Conservation (phyloP, 2,113 vertebrate species). For the Larimichthys polyactis region DNA sequence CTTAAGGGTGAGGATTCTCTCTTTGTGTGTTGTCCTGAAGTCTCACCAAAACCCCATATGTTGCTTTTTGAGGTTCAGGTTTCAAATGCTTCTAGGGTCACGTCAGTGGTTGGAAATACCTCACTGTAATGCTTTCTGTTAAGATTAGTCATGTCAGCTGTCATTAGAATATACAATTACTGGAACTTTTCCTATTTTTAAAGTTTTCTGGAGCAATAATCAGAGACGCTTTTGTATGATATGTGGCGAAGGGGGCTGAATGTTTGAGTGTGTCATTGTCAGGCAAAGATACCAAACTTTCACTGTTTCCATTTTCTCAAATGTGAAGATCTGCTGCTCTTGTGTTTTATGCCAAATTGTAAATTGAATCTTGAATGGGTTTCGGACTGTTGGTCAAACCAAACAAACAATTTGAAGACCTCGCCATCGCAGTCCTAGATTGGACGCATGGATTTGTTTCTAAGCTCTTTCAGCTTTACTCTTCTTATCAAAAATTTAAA, state of each 20-base stretch:
- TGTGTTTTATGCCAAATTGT: neutral
- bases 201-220: neutral
- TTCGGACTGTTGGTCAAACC: neutral
- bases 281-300: neutral
- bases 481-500: neutral
- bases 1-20: neutral
- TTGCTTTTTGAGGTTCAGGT: neutral
- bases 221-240: neutral
- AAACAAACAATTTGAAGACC: neutral
- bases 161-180: neutral
- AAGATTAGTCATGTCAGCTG: neutral
- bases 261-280: neutral
- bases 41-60: neutral
- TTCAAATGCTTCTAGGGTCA: neutral
- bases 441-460: neutral
- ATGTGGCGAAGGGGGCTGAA: neutral
- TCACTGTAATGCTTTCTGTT: neutral
- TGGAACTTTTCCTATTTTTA: neutral
- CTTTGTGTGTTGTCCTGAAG: neutral
- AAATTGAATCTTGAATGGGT: neutral
- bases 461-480: neutral
- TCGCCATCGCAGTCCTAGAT: neutral
- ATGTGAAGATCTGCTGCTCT: neutral
- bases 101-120: neutral
- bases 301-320: neutral